Evolutionary conservation across 2,113 vertebrate genomes (phyloP).

Genomic region (Urocitellus parryii): DNA sequence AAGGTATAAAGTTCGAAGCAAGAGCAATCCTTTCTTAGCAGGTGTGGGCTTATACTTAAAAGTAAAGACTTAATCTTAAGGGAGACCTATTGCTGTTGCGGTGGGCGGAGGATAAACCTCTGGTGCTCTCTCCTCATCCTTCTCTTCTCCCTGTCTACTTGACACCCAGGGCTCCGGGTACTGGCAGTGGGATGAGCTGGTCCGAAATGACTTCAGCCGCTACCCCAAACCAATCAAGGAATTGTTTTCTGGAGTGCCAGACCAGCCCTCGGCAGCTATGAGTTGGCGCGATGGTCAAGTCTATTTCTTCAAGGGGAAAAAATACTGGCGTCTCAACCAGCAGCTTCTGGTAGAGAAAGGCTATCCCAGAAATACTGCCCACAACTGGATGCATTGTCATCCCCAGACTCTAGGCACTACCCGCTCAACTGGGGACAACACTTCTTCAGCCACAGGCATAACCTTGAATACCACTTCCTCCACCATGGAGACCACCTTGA

Average conservation of each 20-base stretch:
- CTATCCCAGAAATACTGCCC: conserved; percentile 89
- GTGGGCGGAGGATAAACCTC: background rate
- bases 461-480: background rate
- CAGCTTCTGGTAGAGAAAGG: conserved; percentile 88
- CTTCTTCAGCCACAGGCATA: background rate
- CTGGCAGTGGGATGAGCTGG: conserved; percentile 94
- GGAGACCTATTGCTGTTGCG: background rate
- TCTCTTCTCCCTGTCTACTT: background rate
- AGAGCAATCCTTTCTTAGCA: background rate
- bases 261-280: conserved; percentile 88
- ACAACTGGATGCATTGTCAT: conserved; percentile 92
- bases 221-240: conserved; percentile 90
- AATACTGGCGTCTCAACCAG: conserved; percentile 91
- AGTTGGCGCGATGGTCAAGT: conserved; percentile 91
- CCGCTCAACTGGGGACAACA: background rate
- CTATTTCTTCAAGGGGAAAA: conserved; percentile 92
- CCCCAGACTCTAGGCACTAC: background rate
- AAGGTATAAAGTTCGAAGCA: conserved; percentile 88
- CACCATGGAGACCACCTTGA: background rate
- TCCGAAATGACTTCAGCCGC: conserved; percentile 83
- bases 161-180: conserved; percentile 81
- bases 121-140: background rate
- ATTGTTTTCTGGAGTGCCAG: conserved; percentile 89
- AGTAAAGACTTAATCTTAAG: background rate
- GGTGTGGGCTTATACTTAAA: background rate